A percentile compares a stretch with the other conserved stretches of the same genome.
Evolutionary conservation across 2,113 vertebrate genomes (phyloP).

Genomic region (Meriones unguiculatus): DNA sequence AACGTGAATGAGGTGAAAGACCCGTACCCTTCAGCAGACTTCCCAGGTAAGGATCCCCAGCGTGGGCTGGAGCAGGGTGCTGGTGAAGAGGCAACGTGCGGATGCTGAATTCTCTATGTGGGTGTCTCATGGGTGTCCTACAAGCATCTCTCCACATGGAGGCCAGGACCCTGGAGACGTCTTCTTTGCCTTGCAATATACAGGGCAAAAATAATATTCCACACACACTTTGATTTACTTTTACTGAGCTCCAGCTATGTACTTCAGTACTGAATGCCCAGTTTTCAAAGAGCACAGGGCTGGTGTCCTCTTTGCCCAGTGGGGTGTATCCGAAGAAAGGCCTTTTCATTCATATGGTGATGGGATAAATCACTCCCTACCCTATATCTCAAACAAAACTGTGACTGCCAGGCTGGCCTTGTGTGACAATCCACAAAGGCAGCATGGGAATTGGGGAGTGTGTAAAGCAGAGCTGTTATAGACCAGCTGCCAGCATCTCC

Average conservation of each 20-base stretch:
- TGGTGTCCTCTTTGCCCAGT: not conserved
- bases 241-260: not conserved
- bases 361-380: not conserved
- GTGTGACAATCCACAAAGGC: not conserved
- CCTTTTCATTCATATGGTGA: fast-evolving
- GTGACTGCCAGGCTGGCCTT: not conserved
- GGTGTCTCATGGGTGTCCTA: not conserved
- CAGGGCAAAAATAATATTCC: too few relatives aligned
- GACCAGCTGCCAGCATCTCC: not conserved
- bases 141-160: not conserved
- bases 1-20: conserved; percentile 99
- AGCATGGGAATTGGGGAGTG: too few relatives aligned
- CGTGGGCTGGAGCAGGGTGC: not conserved
- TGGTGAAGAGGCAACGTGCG: fast-evolving
- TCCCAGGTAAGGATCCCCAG: conserved; percentile 91
- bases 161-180: not conserved
- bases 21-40: conserved; percentile 97
- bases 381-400: not conserved
- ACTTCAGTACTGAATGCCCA: not conserved
- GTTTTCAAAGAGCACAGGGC: not conserved
- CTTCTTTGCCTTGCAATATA: not conserved
- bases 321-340: not conserved
- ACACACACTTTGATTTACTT: not conserved
- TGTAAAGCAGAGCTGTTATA: not conserved
- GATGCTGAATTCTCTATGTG: not conserved